Conservation (phyloP, 2,888 invertebrate genomes). For the Ochropacha duplaris region DNA sequence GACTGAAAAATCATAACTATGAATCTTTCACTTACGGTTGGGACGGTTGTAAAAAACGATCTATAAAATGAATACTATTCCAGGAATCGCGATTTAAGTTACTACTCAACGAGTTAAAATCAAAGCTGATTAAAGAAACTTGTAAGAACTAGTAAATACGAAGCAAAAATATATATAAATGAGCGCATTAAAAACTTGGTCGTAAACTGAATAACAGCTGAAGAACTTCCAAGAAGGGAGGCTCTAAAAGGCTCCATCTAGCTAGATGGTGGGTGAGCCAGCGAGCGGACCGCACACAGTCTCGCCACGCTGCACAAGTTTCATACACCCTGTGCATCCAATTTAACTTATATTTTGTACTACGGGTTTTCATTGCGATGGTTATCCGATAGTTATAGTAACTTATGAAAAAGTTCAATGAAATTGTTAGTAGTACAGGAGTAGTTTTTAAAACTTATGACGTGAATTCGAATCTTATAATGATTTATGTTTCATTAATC, state of each 20-base stretch:
- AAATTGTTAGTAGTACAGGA: background rate
- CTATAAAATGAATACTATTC: too few relatives aligned
- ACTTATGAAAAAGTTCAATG: background rate
- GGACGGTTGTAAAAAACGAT: too few relatives aligned
- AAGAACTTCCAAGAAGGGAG: background rate
- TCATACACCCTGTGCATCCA: conserved; percentile 22
- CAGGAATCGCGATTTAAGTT: background rate
- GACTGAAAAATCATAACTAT: too few relatives aligned
- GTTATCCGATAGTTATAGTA: background rate
- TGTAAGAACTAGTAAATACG: background rate
- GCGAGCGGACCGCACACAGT: background rate
- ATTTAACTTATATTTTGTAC: conserved; percentile 30
- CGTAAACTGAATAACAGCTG: background rate
- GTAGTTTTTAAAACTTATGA: background rate
- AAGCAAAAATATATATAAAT: background rate
- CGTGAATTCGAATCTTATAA: background rate
- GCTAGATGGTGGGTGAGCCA: background rate
- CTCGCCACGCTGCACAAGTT: too few relatives aligned
- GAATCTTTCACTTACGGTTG: too few relatives aligned
- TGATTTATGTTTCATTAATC: too few relatives aligned
- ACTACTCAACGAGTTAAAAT: too few relatives aligned
- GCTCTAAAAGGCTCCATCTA: background rate
- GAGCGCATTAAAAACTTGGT: background rate
- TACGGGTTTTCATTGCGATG: conserved; percentile 8
- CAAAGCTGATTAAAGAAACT: background rate